These are phyloP conservation scores for Callionymus lyra DNA, from an alignment of 2,113 vertebrate genomes.

Conservation along the genomic window DNA sequence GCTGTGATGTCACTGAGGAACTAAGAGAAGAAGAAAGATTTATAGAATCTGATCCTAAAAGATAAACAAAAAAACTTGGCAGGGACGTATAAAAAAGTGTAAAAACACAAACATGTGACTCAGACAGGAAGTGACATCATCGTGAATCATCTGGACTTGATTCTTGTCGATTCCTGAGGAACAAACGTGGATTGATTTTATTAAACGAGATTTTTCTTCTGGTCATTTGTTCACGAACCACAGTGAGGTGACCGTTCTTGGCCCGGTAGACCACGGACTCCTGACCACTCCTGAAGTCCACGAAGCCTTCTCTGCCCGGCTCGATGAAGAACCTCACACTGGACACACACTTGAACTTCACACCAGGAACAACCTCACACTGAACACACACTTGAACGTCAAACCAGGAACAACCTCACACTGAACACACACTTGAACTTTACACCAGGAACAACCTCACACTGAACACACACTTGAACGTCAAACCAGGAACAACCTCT, in stretches of 20 bases:
- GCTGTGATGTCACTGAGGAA: too few relatives aligned
- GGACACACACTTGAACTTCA: conserved; percentile 1
- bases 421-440: conserved; percentile 67
- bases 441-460: too few relatives aligned
- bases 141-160: conserved; percentile 41
- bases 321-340: conserved; percentile 82
- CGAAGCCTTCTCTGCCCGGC: conserved; percentile 79
- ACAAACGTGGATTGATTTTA: not conserved
- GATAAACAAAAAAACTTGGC: too few relatives aligned
- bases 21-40: too few relatives aligned
- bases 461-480: conserved; percentile 65
- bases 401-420: too few relatives aligned
- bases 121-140: conserved; percentile 2
- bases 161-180: conserved; percentile 53
- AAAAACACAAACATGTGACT: not conserved
- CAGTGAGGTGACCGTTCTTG: conserved; percentile 84
- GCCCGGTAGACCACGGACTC: conserved; percentile 83
- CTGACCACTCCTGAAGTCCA: conserved; percentile 78
- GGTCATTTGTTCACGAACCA: conserved; percentile 68
- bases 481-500: too few relatives aligned
- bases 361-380: not conserved
- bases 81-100: too few relatives aligned
- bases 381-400: not conserved
- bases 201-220: too few relatives aligned
- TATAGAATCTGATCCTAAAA: too few relatives aligned